Evolutionary conservation across 2,888 invertebrate genomes (phyloP).

Genomic region (Thereva nobilitata): DNA sequence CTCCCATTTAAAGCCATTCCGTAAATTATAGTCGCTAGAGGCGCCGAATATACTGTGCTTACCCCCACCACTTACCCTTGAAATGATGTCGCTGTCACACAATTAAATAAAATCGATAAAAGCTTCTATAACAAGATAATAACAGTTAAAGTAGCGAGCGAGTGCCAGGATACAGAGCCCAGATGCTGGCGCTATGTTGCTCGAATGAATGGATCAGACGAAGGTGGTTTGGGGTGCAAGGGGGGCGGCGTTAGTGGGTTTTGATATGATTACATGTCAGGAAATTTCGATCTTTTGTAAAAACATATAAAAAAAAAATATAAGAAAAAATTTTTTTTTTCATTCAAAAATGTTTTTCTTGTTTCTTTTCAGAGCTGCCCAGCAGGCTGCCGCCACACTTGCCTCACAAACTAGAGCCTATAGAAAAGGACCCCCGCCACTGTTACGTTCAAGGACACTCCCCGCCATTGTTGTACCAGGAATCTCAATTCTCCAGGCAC

Average conservation of each 20-base stretch:
- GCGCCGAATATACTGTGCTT: background rate
- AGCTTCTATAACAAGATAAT: constrained; percentile 25
- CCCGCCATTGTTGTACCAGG: constrained; percentile 88
- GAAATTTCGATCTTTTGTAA: background rate
- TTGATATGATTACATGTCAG: too few relatives aligned
- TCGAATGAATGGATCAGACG: too few relatives aligned
- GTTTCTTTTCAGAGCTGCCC: constrained; percentile 57
- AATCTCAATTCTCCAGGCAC: constrained; percentile 78
- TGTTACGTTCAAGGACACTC: constrained; percentile 81
- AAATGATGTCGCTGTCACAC: background rate
- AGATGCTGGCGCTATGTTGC: too few relatives aligned
- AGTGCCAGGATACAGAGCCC: background rate
- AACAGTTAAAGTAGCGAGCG: background rate
- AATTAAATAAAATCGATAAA: constrained; percentile 30
- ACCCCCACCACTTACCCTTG: background rate
- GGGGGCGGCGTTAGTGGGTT: too few relatives aligned
- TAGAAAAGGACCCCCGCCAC: constrained; percentile 67
- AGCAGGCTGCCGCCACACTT: constrained; percentile 63
- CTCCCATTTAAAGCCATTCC: too few relatives aligned
- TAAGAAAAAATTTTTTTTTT: constrained; percentile 21
- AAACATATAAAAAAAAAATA: constrained; percentile 5
- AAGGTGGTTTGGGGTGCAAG: too few relatives aligned
- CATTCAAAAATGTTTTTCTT: constrained; percentile 20
- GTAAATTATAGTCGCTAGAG: background rate
- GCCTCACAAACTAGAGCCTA: constrained; percentile 61